Percentiles rank a stretch among this genome's conserved stretches.
phyloP scores from a whole-genome alignment of 2,797 vertebrate species.

The Leucoraja ocellata region DNA sequence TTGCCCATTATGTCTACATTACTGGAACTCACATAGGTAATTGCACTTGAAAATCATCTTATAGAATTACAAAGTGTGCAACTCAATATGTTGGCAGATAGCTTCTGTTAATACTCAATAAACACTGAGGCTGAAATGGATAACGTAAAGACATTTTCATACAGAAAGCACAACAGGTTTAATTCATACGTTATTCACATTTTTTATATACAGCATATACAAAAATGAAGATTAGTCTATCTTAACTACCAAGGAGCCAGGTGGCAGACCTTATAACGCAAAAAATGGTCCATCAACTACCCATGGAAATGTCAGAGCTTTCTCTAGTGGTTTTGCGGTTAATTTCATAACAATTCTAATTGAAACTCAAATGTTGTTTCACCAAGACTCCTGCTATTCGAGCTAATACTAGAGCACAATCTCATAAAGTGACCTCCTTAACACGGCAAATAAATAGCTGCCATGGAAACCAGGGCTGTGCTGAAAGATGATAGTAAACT shows the following conservation, averaged over 20 bases:
- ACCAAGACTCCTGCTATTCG: constrained; percentile 47
- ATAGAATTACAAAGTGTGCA: background rate
- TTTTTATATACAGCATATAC: constrained; percentile 70
- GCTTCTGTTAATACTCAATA: background rate
- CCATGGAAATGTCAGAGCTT: constrained; percentile 53
- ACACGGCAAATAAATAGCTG: constrained; percentile 39
- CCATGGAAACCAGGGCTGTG: constrained; percentile 40
- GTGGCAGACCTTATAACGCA: constrained; percentile 48
- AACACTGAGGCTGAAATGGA: background rate
- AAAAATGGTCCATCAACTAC: constrained; percentile 58
- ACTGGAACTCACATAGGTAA: background rate
- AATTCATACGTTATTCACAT: constrained; percentile 71
- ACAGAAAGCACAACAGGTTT: constrained; percentile 63
- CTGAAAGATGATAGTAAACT: background rate
- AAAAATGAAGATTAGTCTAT: constrained; percentile 64
- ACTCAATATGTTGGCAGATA: background rate
- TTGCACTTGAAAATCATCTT: background rate
- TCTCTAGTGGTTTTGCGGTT: constrained; percentile 51
- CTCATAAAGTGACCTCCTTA: background rate
- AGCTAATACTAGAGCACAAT: constrained; percentile 40
- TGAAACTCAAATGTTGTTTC: constrained; percentile 46
- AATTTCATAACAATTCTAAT: constrained; percentile 42
- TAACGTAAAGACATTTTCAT: constrained; percentile 44
- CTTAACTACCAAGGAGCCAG: constrained; percentile 58
- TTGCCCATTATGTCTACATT: background rate